Conservation (phyloP, 2,113 vertebrate genomes). For the Girardinichthys multiradiatus region DNA sequence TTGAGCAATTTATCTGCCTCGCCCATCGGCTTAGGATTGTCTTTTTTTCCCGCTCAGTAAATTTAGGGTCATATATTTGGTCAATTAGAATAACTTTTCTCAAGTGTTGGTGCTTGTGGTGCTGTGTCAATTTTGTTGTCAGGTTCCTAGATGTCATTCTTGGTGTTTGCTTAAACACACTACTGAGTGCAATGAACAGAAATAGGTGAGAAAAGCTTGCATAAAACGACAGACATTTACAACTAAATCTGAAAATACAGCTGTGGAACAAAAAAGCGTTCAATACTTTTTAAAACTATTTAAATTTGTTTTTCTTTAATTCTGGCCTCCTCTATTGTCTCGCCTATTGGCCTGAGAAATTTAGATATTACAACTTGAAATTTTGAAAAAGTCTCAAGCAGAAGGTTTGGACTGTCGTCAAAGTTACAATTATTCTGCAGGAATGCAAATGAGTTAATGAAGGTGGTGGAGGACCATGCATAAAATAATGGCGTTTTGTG, state of each 20-base stretch:
- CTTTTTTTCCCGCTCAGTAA: conserved; percentile 20
- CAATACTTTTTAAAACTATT: neutral
- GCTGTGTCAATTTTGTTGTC: neutral
- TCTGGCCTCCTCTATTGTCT: neutral
- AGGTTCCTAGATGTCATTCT: conserved; percentile 9
- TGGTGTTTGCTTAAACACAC: conserved; percentile 11
- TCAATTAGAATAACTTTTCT: conserved; percentile 42
- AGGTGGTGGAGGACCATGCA: too few relatives aligned
- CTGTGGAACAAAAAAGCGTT: neutral
- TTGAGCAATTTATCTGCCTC: conserved; percentile 38
- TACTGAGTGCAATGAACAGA: conserved; percentile 7
- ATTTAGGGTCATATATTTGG: conserved; percentile 19
- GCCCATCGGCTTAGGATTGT: conserved; percentile 11
- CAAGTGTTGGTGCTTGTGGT: neutral
- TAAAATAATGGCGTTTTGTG: neutral
- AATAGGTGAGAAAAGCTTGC: neutral
- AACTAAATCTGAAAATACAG: neutral
- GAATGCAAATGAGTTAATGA: too few relatives aligned
- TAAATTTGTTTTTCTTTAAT: neutral
- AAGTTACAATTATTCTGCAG: too few relatives aligned
- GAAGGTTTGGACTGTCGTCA: too few relatives aligned
- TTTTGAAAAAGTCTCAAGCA: neutral
- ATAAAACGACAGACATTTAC: conserved; percentile 1
- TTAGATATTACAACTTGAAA: neutral
- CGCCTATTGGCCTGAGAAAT: neutral